Evolutionary conservation across 2,113 vertebrate genomes (phyloP).

Genomic region (Chiloscyllium plagiosum): DNA sequence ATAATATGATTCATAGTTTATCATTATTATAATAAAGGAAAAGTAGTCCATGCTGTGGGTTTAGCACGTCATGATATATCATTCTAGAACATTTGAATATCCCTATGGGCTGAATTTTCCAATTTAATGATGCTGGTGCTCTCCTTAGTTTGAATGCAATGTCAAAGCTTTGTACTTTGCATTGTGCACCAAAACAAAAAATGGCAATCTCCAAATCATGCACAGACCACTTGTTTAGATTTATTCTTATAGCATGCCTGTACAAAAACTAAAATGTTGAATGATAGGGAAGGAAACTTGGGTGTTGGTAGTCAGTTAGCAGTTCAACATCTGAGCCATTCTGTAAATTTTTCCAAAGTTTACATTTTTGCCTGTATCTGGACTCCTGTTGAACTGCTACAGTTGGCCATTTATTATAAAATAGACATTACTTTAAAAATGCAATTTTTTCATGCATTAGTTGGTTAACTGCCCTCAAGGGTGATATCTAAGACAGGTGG

Average conservation of each 20-base stretch:
- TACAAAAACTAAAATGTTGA: neutral
- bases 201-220: conserved; percentile 17
- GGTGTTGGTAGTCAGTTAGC: neutral
- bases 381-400: neutral
- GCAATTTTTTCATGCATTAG: neutral
- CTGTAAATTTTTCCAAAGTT: neutral
- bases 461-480: neutral
- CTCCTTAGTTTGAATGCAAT: conserved; percentile 28
- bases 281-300: neutral
- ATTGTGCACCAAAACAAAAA: neutral
- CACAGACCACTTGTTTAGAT: neutral
- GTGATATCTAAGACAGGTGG: neutral
- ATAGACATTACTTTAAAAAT: neutral
- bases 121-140: conserved; percentile 23
- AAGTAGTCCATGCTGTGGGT: conserved; percentile 30
- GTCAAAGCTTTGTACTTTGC: conserved; percentile 23
- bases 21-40: conserved; percentile 35
- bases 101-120: conserved; percentile 32
- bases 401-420: neutral
- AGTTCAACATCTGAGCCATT: neutral
- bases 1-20: conserved; percentile 30
- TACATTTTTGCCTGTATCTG: neutral
- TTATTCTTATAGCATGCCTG: neutral
- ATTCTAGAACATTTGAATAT: conserved; percentile 34
- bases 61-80: conserved; percentile 33